A percentile compares a stretch with the other conserved stretches of the same genome.
phyloP scores from a whole-genome alignment of 2,888 invertebrate species.

The Cantharis flavilabris region DNA sequence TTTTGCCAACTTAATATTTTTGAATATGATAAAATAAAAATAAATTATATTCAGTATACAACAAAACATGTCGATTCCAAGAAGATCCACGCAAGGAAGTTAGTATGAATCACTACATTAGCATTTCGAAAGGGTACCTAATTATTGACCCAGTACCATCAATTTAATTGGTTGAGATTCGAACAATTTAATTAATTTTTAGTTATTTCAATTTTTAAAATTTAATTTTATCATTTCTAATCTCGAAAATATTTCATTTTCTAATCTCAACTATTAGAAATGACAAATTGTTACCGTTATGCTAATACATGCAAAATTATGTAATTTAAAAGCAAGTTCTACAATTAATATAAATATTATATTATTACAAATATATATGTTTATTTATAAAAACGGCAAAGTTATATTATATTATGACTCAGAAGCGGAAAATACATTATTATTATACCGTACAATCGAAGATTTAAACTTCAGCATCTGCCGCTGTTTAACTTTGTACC shows the following conservation, averaged over 20 bases:
- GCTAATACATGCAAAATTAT: neutral
- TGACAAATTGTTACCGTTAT: neutral
- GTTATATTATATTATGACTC: too few relatives aligned
- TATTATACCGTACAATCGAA: too few relatives aligned
- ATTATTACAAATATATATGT: neutral
- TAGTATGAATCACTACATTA: neutral
- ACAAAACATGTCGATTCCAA: neutral
- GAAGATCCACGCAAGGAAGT: neutral
- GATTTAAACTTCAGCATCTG: too few relatives aligned
- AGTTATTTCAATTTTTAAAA: neutral
- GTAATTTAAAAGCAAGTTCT: neutral
- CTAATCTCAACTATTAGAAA: neutral
- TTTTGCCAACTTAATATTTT: too few relatives aligned
- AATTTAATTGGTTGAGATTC: neutral
- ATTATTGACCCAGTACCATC: neutral
- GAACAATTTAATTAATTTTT: neutral
- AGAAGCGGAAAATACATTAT: too few relatives aligned
- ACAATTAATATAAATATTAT: neutral
- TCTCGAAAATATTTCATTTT: neutral
- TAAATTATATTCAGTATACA: too few relatives aligned
- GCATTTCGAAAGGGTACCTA: neutral
- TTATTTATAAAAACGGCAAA: too few relatives aligned
- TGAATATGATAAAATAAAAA: too few relatives aligned
- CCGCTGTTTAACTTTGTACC: too few relatives aligned
- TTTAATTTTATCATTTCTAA: neutral